These are phyloP conservation scores for Athalia cordata DNA, from an alignment of 2,888 invertebrate species.

Conservation along the genomic window DNA sequence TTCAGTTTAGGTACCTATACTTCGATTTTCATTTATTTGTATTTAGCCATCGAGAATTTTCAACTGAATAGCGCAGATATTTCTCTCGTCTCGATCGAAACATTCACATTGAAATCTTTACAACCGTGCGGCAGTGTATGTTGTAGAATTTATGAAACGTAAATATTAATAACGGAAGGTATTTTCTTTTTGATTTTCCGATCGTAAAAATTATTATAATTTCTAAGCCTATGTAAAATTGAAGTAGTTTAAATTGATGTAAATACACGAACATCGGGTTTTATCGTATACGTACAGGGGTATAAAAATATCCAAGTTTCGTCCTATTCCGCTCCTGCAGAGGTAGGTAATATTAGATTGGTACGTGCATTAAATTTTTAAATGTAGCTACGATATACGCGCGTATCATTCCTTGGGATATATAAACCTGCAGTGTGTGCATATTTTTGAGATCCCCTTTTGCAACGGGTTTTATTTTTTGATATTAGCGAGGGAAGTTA, in stretches of 20 bases:
- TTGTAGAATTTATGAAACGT: no score
- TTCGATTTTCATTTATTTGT: not conserved
- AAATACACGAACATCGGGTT: not conserved
- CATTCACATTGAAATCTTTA: not conserved
- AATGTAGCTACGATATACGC: not conserved
- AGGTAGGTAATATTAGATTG: not conserved
- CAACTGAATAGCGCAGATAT: slow-evolving; percentile 1
- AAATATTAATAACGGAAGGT: no score
- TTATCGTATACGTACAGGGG: no score
- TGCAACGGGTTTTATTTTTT: slow-evolving; percentile 1
- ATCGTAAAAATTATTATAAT: no score
- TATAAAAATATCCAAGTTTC: not conserved
- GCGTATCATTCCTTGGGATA: no score
- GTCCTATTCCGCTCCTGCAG: not conserved
- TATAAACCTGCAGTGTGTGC: no score
- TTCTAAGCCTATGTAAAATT: no score
- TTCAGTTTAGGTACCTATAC: slow-evolving; percentile 11
- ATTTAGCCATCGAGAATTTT: not conserved
- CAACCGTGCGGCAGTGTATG: no score
- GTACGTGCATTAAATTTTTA: not conserved
- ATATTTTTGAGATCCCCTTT: not conserved
- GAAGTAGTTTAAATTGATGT: not conserved
- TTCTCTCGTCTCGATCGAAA: not conserved
- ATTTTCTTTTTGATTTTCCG: no score
- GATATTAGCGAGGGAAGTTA: slow-evolving; percentile 49